phyloP scores from a whole-genome alignment of 2,113 vertebrate genomes.

The Aegithalos caudatus region DNA sequence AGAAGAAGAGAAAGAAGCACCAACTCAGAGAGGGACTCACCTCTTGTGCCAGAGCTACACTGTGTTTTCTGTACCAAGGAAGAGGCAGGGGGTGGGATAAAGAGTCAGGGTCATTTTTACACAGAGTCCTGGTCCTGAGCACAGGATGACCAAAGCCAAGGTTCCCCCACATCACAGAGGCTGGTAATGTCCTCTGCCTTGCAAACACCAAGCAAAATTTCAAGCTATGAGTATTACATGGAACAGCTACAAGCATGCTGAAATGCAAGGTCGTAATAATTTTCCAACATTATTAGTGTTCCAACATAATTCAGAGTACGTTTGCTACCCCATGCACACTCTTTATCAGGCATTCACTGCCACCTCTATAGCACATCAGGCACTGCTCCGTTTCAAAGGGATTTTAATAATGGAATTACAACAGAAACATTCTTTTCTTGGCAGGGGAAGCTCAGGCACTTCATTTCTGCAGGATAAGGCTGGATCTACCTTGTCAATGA shows the following conservation, averaged over 20 bases:
- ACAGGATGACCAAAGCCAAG: neutral
- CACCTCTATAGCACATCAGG: neutral
- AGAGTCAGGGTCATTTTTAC: neutral
- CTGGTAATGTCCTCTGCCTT: rapidly evolving
- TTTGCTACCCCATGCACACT: neutral
- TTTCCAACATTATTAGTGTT: neutral
- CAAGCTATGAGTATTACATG: neutral
- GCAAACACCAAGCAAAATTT: neutral
- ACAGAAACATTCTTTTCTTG: neutral
- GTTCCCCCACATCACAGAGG: neutral
- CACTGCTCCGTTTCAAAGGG: neutral
- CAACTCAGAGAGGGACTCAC: neutral
- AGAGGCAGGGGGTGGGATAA: rapidly evolving
- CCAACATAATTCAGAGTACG: neutral
- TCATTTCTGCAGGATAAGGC: neutral
- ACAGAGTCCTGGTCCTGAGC: neutral
- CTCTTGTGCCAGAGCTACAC: neutral
- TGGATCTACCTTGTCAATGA: neutral
- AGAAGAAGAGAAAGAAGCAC: neutral
- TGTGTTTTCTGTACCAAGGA: neutral
- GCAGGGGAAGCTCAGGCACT: neutral
- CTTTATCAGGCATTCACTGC: neutral
- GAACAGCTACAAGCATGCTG: neutral
- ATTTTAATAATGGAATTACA: neutral
- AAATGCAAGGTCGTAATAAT: neutral